A percentile compares a stretch with the other conserved stretches of the same genome.
phyloP scores from a whole-genome alignment of 2,113 vertebrate genomes.

The Delphinus delphis region DNA sequence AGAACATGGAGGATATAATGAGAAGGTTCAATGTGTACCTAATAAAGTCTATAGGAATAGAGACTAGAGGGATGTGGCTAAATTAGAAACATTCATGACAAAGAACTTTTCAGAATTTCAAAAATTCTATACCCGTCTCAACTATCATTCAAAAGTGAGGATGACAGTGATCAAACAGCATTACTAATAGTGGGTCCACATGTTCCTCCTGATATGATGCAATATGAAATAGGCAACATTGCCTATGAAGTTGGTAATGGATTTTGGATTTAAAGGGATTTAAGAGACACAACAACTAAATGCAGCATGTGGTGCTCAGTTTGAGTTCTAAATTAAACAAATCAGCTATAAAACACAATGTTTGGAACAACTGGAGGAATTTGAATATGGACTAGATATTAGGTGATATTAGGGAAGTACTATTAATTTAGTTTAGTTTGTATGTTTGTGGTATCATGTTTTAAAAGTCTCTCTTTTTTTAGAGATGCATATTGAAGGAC shows the following conservation, averaged over 20 bases:
- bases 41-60: not conserved
- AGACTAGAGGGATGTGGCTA: not conserved
- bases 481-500: not conserved
- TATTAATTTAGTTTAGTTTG: conserved; percentile 18
- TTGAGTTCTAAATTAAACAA: conserved; percentile 34
- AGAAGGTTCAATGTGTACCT: not conserved
- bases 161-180: not conserved
- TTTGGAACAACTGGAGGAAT: not conserved
- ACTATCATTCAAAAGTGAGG: not conserved
- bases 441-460: conserved; percentile 9
- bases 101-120: conserved; percentile 14
- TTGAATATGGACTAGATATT: not conserved
- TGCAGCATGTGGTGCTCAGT: not conserved
- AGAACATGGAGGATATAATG: not conserved
- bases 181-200: not conserved
- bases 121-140: conserved; percentile 36
- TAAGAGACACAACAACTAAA: conserved; percentile 24
- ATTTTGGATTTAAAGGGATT: not conserved
- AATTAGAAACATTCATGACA: not conserved
- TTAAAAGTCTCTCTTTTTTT: not conserved
- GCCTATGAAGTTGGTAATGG: not conserved
- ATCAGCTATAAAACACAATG: not conserved
- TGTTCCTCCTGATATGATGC: not conserved
- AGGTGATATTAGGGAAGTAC: not conserved
- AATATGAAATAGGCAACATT: not conserved